Evolutionary conservation across 2,797 vertebrate genomes (phyloP), one percentile per base, ranked within the genome.

Genomic region (Gorsachius magnificus): DNA sequence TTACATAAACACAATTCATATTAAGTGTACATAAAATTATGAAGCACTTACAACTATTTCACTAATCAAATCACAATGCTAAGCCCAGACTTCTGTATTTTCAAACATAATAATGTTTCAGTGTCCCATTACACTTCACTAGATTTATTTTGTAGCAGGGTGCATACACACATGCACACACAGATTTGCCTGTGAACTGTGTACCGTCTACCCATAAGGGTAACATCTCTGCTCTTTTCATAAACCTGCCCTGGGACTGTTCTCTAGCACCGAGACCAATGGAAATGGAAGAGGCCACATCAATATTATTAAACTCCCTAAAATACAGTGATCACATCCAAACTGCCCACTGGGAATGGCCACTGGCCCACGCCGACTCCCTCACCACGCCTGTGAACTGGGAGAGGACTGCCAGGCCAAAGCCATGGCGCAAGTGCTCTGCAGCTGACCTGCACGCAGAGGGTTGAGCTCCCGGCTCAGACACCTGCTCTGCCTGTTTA

Each of bases 61-160:
- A 66, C 54, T 76, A 50, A 78, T 61, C 46, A 82, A 83, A 84
- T 26, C 66, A 58, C 0, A 0, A 60, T 0, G 2, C 29, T 54
- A 54, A 58, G 68, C n/a, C 24, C 74, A 76, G 66, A 54, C 38
- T 65, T 69, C 20, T 38, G 14, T 33, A 20, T 87, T 71, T 64
- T 76, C 63, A 92, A 75, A 64, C 14, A 43, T 1, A 17, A 13
- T 8, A 13, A 57, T 7, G 8, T 64, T 82, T 65, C 81, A 76
- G 36, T 1, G 0, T 17, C 25, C 31, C 64, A 9, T 31, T 63
- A 35, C 68, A n/a, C 43, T 43, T 70, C 46, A 13, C 26, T 7
- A 8, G 25, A 83, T 58, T 29, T 74, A 45, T 72, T 92, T 56
- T 53, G 33, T 24, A 71, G 38, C 38, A 51, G 25, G 25, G 15